These are phyloP conservation scores for Rhingia campestris DNA, from an alignment of 2,888 invertebrate genomes.

Conservation along the genomic window DNA sequence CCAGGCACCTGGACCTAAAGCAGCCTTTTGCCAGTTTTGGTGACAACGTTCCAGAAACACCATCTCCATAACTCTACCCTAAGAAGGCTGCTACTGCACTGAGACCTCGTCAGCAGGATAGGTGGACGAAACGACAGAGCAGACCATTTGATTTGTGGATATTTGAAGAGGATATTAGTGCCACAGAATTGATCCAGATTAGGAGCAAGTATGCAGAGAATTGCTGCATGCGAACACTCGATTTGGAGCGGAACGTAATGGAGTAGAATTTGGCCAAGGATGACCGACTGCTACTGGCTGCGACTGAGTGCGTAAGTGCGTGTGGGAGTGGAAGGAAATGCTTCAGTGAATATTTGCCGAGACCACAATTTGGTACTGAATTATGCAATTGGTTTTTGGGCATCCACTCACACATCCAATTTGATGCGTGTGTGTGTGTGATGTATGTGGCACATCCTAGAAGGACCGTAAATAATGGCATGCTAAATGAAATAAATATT, in stretches of 20 bases:
- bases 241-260: constrained; percentile 57
- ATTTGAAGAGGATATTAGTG: constrained; percentile 64
- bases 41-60: constrained; percentile 13
- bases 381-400: constrained; percentile 57
- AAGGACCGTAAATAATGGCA: constrained; percentile 35
- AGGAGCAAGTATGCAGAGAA: constrained; percentile 23
- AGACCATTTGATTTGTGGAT: constrained; percentile 67
- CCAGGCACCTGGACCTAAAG: constrained; percentile 5
- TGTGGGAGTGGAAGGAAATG: constrained; percentile 39
- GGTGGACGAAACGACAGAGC: constrained; percentile 34
- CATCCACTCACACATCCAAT: neutral
- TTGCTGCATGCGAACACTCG: constrained; percentile 37
- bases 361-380: constrained; percentile 63
- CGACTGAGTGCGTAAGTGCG: constrained; percentile 9
- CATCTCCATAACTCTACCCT: neutral
- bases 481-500: constrained; percentile 41
- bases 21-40: constrained; percentile 23
- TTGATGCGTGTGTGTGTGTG: constrained; percentile 27
- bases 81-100: constrained; percentile 11
- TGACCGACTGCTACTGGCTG: constrained; percentile 17
- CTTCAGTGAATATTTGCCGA: constrained; percentile 45
- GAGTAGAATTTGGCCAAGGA: constrained; percentile 41
- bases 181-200: constrained; percentile 62
- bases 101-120: constrained; percentile 26
- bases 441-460: constrained; percentile 41